phyloP scores from a whole-genome alignment of 2,797 vertebrate genomes.

The Graptemys geographica region DNA sequence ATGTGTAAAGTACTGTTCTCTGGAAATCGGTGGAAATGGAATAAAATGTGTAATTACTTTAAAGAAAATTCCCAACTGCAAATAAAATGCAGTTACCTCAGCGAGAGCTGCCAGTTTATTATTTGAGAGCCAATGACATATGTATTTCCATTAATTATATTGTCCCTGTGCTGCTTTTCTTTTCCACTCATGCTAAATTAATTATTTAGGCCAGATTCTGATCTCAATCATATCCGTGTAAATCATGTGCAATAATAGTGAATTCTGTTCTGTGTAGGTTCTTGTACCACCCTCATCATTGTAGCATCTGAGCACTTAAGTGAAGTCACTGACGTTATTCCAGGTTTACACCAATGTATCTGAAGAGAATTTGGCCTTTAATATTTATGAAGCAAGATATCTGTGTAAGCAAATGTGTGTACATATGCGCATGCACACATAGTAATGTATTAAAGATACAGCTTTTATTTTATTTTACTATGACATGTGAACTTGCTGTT shows the following conservation, averaged over 20 bases:
- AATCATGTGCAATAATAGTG: not conserved
- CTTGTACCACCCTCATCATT: not conserved
- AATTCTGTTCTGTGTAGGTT: not conserved
- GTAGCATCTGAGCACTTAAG: not conserved
- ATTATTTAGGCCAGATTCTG: slow-evolving; percentile 60
- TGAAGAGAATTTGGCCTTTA: not conserved
- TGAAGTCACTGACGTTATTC: not conserved
- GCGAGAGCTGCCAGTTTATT: slow-evolving; percentile 66
- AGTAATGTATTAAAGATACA: not conserved
- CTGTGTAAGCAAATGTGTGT: not conserved
- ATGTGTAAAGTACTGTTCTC: slow-evolving; percentile 49
- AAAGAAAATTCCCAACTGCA: slow-evolving; percentile 44
- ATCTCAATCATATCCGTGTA: slow-evolving; percentile 28
- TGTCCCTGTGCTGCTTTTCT: slow-evolving; percentile 63
- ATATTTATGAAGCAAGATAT: not conserved
- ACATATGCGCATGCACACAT: not conserved
- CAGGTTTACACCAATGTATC: not conserved
- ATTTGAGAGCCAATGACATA: slow-evolving; percentile 62
- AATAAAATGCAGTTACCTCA: slow-evolving; percentile 72
- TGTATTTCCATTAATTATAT: slow-evolving; percentile 63
- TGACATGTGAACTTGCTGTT: rapidly evolving
- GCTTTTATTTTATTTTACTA: slow-evolving; percentile 16
- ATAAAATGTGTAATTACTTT: slow-evolving; percentile 63
- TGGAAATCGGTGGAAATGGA: slow-evolving; percentile 48
- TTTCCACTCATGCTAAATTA: slow-evolving; percentile 44